Percentiles rank a stretch among this genome's conserved stretches.
Evolutionary conservation across 2,113 vertebrate species (phyloP).

Genomic region (Cyprinodon variegatus): DNA sequence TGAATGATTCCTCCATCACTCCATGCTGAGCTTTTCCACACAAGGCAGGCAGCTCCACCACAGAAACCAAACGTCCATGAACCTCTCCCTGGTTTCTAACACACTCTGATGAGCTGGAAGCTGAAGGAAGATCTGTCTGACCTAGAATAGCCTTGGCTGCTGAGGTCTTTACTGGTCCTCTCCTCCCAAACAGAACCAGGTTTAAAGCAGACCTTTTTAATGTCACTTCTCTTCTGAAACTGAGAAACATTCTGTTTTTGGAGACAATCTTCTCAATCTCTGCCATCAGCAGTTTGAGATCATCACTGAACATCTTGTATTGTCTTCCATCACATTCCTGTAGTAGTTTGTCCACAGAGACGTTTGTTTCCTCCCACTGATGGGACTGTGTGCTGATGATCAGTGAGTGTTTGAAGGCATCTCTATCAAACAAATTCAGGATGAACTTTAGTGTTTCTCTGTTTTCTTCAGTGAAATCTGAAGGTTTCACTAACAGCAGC

Average conservation of each 20-base stretch:
- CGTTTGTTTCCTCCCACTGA: too few species aligned
- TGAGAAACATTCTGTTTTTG: not conserved
- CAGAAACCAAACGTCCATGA: slow-evolving; percentile 19
- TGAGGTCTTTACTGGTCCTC: slow-evolving; percentile 24
- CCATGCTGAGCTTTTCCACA: not conserved
- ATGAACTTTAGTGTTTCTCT: not conserved
- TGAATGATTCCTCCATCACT: not conserved
- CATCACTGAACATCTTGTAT: not conserved
- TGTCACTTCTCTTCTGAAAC: not conserved
- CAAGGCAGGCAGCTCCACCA: slow-evolving; percentile 47
- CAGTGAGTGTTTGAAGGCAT: slow-evolving; percentile 13
- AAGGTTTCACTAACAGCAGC: slow-evolving; percentile 18
- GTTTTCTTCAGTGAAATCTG: slow-evolving; percentile 15
- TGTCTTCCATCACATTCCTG: too few species aligned
- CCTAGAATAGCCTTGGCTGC: slow-evolving; percentile 33
- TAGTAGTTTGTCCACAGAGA: too few species aligned
- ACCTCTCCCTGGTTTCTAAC: slow-evolving; percentile 35
- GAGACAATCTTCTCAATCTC: not conserved
- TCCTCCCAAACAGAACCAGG: slow-evolving; percentile 48
- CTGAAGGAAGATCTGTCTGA: not conserved
- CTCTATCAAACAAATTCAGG: slow-evolving; percentile 8
- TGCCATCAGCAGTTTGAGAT: not conserved
- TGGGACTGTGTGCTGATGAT: slow-evolving; percentile 24
- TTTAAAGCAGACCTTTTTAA: slow-evolving; percentile 26
- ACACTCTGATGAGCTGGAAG: not conserved